These are phyloP conservation scores for Cheirogaleus medius DNA, from an alignment of 2,113 vertebrate species.

Conservation along the genomic window DNA sequence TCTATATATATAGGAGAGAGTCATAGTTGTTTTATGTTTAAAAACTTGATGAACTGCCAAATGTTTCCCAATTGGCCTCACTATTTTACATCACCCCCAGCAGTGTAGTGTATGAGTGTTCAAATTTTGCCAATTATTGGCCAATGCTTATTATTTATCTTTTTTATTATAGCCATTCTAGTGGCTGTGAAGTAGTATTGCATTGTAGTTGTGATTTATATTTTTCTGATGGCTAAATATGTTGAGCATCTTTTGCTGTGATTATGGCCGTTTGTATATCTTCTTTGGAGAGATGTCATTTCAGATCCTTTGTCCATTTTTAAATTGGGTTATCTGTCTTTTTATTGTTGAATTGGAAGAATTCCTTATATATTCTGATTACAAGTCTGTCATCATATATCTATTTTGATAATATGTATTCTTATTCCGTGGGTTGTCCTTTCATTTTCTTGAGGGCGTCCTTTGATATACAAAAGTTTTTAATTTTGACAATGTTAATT, in stretches of 20 bases:
- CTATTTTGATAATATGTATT: background rate
- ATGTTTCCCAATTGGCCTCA: background rate
- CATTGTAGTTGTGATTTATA: background rate
- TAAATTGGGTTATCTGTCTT: background rate
- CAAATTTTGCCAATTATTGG: background rate
- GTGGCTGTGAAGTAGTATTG: background rate
- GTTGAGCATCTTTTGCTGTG: background rate
- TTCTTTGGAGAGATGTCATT: background rate
- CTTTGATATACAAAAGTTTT: background rate
- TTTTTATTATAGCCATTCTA: background rate
- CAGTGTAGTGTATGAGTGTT: background rate
- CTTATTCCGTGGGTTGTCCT: background rate
- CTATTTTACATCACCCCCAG: background rate
- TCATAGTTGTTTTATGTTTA: background rate
- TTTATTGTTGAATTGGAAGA: background rate
- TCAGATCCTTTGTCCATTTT: background rate
- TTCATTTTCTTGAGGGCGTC: background rate
- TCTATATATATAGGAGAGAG: background rate
- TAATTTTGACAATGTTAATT: background rate
- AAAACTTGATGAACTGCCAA: background rate
- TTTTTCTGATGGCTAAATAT: background rate
- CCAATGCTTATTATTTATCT: background rate
- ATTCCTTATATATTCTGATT: background rate
- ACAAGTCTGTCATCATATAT: background rate
- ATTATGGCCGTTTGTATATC: background rate